Conservation (phyloP, 2,797 vertebrate species). For the Urosaurus nigricauda region DNA sequence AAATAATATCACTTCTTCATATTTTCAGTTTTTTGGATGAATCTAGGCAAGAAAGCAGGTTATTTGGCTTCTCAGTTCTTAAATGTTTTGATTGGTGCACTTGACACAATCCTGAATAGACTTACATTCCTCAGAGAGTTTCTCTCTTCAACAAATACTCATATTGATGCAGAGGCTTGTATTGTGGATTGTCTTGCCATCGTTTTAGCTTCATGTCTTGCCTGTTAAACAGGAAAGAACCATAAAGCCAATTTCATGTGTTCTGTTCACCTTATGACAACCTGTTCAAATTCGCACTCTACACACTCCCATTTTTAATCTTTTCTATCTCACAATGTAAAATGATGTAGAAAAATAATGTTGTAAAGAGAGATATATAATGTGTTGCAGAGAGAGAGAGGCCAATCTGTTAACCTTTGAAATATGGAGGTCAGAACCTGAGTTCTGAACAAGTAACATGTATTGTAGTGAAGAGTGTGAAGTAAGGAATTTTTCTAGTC, state of each 20-base stretch:
- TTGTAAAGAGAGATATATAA: slow-evolving; percentile 6
- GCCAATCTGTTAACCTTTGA: slow-evolving; percentile 15
- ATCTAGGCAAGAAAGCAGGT: background rate
- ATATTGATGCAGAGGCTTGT: background rate
- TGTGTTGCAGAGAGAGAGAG: slow-evolving; percentile 2
- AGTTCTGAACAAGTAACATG: background rate
- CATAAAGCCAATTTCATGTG: accelerated
- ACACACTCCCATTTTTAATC: background rate
- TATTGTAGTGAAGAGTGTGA: background rate
- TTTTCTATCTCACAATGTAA: background rate
- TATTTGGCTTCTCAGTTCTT: background rate
- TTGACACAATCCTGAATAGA: background rate
- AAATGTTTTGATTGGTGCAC: background rate
- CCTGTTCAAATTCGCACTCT: background rate
- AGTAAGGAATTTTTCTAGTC: background rate
- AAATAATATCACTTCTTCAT: background rate
- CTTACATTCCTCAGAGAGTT: background rate
- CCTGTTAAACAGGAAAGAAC: background rate
- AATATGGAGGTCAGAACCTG: slow-evolving; percentile 18
- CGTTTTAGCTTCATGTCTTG: background rate
- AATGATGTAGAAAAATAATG: slow-evolving; percentile 11
- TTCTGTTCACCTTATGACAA: background rate
- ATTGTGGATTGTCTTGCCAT: background rate
- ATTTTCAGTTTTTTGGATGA: background rate
- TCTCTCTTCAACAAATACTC: background rate